These are phyloP conservation scores for Ciona savignyi DNA, from an alignment of 23 tunicate genomes.

Conservation along the genomic window DNA sequence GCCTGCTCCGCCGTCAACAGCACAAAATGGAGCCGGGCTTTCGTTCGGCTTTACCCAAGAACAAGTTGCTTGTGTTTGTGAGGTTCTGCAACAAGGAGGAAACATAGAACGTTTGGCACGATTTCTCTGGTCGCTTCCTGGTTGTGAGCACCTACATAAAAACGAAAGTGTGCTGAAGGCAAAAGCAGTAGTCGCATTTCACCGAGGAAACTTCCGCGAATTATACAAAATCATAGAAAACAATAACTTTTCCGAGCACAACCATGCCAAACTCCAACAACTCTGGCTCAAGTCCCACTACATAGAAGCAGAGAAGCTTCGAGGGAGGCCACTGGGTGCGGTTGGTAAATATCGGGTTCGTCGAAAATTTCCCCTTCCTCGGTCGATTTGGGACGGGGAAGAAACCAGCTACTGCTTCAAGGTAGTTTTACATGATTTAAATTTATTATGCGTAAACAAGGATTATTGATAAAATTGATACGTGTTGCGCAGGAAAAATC, in stretches of 20 bases:
- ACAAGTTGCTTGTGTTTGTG: slow-evolving; percentile 94
- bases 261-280: slow-evolving; percentile 85
- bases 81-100: slow-evolving; percentile 85
- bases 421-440: slow-evolving; percentile 3
- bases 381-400: slow-evolving; percentile 99
- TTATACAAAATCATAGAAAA: slow-evolving; percentile 81
- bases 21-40: slow-evolving; percentile 38
- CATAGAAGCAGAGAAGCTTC: slow-evolving; percentile 83
- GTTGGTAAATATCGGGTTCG: slow-evolving; percentile 95
- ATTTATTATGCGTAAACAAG: too few species aligned
- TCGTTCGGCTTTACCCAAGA: slow-evolving; percentile 94
- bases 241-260: slow-evolving; percentile 80
- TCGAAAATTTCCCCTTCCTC: slow-evolving; percentile 88
- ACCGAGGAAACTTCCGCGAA: slow-evolving; percentile 90
- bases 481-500: slow-evolving; percentile 72
- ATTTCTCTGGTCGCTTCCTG: slow-evolving; percentile 86
- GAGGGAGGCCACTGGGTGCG: slow-evolving; percentile 94
- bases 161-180: slow-evolving; percentile 96
- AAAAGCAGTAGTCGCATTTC: slow-evolving; percentile 93
- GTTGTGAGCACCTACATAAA: slow-evolving; percentile 88
- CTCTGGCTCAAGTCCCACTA: slow-evolving; percentile 93
- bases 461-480: too few species aligned
- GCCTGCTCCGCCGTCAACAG: slow-evolving; percentile 58
- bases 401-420: slow-evolving; percentile 97
- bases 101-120: slow-evolving; percentile 82